phyloP scores from a whole-genome alignment of 1,140 invertebrate genomes.

The Eupeodes corollae region DNA sequence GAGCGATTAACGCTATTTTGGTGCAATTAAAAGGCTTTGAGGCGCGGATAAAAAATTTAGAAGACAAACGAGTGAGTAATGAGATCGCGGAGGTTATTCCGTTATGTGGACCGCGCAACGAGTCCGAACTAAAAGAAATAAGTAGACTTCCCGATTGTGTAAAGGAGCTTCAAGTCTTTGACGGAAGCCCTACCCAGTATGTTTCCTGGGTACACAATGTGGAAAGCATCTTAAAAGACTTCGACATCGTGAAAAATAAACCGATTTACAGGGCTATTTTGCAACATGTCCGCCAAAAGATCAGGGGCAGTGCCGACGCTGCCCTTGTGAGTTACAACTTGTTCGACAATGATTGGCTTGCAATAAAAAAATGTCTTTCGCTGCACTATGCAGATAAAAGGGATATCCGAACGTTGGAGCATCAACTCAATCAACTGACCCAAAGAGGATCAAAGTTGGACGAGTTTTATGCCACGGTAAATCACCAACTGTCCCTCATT shows the following conservation, averaged over 20 bases:
- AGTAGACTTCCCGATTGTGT: too few species aligned
- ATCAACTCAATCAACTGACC: not conserved
- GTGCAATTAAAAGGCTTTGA: too few species aligned
- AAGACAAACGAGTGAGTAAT: too few species aligned
- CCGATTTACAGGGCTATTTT: conserved; percentile 8
- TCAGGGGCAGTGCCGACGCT: not conserved
- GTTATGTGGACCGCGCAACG: too few species aligned
- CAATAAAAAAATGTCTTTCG: conserved; percentile 1
- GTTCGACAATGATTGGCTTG: conserved; percentile 1
- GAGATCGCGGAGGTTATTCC: too few species aligned
- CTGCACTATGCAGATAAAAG: conserved; percentile 6
- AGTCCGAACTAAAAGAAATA: too few species aligned
- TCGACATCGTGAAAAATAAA: not conserved
- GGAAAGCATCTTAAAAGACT: conserved; percentile 4
- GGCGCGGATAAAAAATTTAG: too few species aligned
- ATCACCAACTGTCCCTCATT: conserved; percentile 1
- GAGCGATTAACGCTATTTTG: too few species aligned
- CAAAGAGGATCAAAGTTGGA: not conserved
- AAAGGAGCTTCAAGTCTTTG: conserved; percentile 1
- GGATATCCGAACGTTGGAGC: conserved; percentile 1
- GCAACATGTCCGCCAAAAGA: conserved; percentile 1
- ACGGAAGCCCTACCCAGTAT: not conserved
- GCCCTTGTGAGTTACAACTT: conserved; percentile 3
- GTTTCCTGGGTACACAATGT: conserved; percentile 6
- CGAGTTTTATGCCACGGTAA: conserved; percentile 2